Base-by-base conservation (phyloP, 2,888 invertebrate species). In the Agrotis exclamationis region DNA sequence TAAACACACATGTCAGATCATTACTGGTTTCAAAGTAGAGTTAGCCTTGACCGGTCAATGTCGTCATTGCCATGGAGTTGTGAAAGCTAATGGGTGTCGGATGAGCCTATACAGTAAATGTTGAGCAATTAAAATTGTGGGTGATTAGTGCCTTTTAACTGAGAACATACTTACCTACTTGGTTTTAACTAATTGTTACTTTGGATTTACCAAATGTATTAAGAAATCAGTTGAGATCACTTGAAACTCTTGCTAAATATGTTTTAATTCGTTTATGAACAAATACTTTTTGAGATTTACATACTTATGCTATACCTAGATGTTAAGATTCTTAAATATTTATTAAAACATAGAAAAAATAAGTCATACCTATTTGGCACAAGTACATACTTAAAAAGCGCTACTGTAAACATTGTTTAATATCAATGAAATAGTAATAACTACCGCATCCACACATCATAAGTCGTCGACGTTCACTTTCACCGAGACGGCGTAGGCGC, bases 11-110 rank as follows among this genome's bases (percentile, higher is more conserved):
- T 72, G 18, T 20, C 39, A 39, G 45, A 50, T 22, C 51, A 47
- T 51, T 24, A 57, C 62, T 53, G 73, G 39, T 69, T 59, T 60
- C 44, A 20, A 54, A 65, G 68, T 63, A 45, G 53, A 63, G 51
- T 57, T 62, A 81, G 72, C 87, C 89, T 89, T 89, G 88, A 80
- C 75, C 82, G 74, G 83, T 82, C 88, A 86, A 79, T 85, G 85
- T 80, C 80, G 79, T 65, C 50, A 57, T 33, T 24, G 44, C 68
- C 78, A 63, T 69, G 22, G 65, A 82, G 68, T 74, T 76, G 60
- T 51, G 76, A 85, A 83, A 69, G 50, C 6, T 80, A 33, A 68
- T 60, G 68, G 44, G 47, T 28, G 73, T 76, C 54, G 85, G 82
- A 84, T 74, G 65, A 57, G 81, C 22, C 56, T 66, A 47, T 44